These are phyloP conservation scores for Lethrus apterus DNA, from an alignment of 1,140 invertebrate species.

Conservation along the genomic window DNA sequence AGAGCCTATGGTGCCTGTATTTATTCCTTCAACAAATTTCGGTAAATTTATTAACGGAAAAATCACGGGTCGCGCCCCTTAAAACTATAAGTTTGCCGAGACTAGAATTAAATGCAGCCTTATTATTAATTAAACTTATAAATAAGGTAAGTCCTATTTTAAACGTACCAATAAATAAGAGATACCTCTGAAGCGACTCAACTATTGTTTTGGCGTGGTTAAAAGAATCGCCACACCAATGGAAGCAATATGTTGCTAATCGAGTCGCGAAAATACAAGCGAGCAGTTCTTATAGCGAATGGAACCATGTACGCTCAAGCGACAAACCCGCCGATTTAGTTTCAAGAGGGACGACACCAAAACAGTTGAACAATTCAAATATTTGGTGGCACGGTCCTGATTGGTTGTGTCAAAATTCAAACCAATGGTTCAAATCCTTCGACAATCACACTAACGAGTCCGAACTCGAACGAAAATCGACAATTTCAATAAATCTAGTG, in stretches of 20 bases:
- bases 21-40: slow-evolving; percentile 12
- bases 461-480: no score
- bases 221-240: not conserved
- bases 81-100: slow-evolving; percentile 24
- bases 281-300: not conserved
- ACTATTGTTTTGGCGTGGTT: slow-evolving; percentile 1
- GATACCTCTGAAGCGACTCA: slow-evolving; percentile 4
- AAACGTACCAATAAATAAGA: not conserved
- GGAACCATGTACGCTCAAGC: slow-evolving; percentile 1
- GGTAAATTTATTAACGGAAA: slow-evolving; percentile 22
- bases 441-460: no score
- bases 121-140: not conserved
- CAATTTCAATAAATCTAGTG: no score
- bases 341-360: not conserved
- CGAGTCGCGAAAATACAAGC: not conserved
- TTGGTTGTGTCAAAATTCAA: slow-evolving; percentile 5
- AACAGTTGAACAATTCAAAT: not conserved
- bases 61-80: slow-evolving; percentile 40
- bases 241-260: slow-evolving; percentile 3
- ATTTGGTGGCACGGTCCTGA: slow-evolving; percentile 6
- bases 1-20: slow-evolving; percentile 27
- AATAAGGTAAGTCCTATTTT: not conserved
- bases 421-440: no score
- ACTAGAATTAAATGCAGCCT: slow-evolving; percentile 2
- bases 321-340: slow-evolving; percentile 4